phyloP scores from a whole-genome alignment of 2,888 invertebrate species.

The Cryptus armator region DNA sequence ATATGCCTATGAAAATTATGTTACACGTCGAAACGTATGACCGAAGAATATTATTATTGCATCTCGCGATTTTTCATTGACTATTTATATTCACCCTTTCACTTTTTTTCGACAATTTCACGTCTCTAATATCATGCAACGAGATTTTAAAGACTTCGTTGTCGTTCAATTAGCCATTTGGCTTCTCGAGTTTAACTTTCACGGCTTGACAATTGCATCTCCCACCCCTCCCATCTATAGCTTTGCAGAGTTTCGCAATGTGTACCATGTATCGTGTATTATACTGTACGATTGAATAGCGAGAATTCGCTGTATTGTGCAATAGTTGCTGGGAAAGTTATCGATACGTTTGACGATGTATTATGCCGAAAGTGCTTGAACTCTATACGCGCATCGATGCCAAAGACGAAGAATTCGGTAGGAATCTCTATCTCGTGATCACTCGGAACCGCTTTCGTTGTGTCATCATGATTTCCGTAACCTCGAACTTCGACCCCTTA shows the following conservation, averaged over 20 bases:
- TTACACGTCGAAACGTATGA: neutral
- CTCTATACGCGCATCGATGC: neutral
- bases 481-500: conserved; percentile 59
- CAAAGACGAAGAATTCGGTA: conserved; percentile 16
- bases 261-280: neutral
- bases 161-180: conserved; percentile 60
- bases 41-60: conserved; percentile 7
- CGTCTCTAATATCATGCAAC: neutral
- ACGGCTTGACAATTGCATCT: conserved; percentile 62
- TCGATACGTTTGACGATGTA: conserved; percentile 60
- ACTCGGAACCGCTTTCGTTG: neutral
- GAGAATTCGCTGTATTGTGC: conserved; percentile 58
- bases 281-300: conserved; percentile 48
- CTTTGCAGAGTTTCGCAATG: conserved; percentile 14
- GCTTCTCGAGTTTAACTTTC: conserved; percentile 60
- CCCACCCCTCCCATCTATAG: neutral
- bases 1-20: conserved; percentile 17
- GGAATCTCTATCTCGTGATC: neutral
- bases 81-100: conserved; percentile 35
- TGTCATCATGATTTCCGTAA: conserved; percentile 37
- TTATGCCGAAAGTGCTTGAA: conserved; percentile 11
- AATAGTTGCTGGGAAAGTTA: conserved; percentile 65
- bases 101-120: conserved; percentile 38
- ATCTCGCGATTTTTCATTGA: conserved; percentile 29
- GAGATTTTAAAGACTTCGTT: neutral